Base-by-base conservation (phyloP, 2,888 invertebrate species). In the Caenorhabditis imperialis region DNA sequence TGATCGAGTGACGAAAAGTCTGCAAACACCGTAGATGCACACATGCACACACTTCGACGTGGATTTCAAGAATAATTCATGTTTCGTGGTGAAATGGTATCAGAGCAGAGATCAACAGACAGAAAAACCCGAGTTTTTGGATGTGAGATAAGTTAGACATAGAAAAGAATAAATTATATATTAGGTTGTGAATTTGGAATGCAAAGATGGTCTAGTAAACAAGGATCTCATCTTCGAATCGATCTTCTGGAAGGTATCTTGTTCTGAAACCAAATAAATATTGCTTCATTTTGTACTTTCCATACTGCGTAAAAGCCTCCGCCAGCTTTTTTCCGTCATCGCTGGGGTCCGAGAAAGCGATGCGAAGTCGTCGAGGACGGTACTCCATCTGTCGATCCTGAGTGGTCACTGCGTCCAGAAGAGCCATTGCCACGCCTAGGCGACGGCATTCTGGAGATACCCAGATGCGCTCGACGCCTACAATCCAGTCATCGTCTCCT, bases 401-500 rank as follows among this genome's bases (percentile, higher is more conserved):
- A 12, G 53, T 48, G 3, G 73, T 73, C 14, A 55, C 65, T 0
- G 65, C 54, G 40, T 73, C 73, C 14, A 73, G 35, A n/a, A 73
- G 44, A 7, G 48, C 16, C 16, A 12, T 18, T 0, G 65, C 73
- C 12, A 65, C 38, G 18, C 48, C 37, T 1, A 18, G 35, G 7
- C 16, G 44, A 7, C 73, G 45, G 10, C 23, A 20, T 1, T 8
- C 38, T n/a, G 57, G 44, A 30, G 54, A 42, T n/a, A 54, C 60
- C 65, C 65, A 73, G 4, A 73, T 54, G 6, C 73, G 60, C 60
- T 73, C 73, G 5, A 73, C 60, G 1, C 65, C 73, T 4, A 65
- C 65, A 2, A 73, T 73, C 73, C 73, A 73, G 50, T 73, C 73
- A 18, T 60, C n/a, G n/a, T n/a, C n/a, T n/a, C n/a, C n/a, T n/a